Evolutionary conservation across 2,113 vertebrate genomes (phyloP).

Genomic region (Callipepla squamata): DNA sequence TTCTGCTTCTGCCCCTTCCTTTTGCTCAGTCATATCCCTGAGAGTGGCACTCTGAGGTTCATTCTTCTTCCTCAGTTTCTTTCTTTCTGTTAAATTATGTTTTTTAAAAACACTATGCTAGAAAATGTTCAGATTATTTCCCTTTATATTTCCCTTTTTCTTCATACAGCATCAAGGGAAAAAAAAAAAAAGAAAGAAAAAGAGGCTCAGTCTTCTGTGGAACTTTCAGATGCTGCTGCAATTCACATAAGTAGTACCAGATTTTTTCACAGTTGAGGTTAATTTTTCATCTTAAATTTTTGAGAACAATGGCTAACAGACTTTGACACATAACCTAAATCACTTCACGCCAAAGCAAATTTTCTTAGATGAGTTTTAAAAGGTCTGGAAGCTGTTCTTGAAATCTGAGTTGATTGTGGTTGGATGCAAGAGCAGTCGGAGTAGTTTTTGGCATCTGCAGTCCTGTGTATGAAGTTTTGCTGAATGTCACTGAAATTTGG

Average conservation of each 20-base stretch:
- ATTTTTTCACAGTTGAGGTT: not conserved
- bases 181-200: not conserved
- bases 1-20: not conserved
- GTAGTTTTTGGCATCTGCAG: not conserved
- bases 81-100: not conserved
- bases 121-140: not conserved
- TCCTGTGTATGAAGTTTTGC: not conserved
- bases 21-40: not conserved
- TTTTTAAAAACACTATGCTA: not conserved
- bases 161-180: not conserved
- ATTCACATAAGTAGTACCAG: not conserved
- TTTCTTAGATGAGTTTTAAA: not conserved
- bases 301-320: not conserved
- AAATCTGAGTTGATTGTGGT: not conserved
- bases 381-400: not conserved
- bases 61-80: not conserved
- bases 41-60: not conserved
- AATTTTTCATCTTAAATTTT: not conserved
- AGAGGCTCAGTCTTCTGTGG: not conserved
- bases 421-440: not conserved
- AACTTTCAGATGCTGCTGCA: not conserved
- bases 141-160: not conserved
- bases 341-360: not conserved
- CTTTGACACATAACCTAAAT: not conserved
- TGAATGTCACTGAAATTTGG: not conserved